phyloP scores from a whole-genome alignment of 1,140 invertebrate genomes.

The Zeugodacus cucurbitae region DNA sequence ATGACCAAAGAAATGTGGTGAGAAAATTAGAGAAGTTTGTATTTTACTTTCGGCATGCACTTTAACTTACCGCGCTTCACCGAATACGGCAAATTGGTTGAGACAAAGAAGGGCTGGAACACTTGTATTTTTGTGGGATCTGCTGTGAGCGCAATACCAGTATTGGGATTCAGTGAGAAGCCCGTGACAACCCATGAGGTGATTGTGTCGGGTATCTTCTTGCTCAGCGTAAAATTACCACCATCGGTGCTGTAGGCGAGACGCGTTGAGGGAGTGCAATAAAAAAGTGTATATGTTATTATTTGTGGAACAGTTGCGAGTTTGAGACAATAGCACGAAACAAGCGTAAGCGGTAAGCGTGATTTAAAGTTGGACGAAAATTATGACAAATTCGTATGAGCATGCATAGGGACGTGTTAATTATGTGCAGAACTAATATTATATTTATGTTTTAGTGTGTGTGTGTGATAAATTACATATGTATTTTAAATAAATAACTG shows the following conservation, averaged over 20 bases:
- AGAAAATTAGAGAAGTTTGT: background rate
- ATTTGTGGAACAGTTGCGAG: conserved; percentile 69
- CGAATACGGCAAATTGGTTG: conserved; percentile 83
- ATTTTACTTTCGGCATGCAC: conserved; percentile 51
- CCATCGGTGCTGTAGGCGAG: conserved; percentile 25
- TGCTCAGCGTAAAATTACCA: conserved; percentile 49
- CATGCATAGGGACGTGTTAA: background rate
- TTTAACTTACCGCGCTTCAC: conserved; percentile 78
- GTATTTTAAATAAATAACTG: too few relatives aligned
- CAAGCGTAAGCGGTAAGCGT: background rate
- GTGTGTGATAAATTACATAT: background rate
- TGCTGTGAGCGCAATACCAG: conserved; percentile 86
- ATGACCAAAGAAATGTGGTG: background rate
- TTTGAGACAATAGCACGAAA: background rate
- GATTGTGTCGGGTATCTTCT: conserved; percentile 84
- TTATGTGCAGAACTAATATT: background rate
- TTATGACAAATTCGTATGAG: background rate
- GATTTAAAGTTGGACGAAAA: background rate
- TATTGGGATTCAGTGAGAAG: conserved; percentile 87
- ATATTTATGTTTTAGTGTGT: background rate
- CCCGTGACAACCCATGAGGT: conserved; percentile 94
- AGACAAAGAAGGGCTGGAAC: conserved; percentile 90
- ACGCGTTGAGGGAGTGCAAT: conserved; percentile 68
- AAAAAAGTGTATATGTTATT: conserved; percentile 73
- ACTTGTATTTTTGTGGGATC: conserved; percentile 81